A percentile compares a stretch with the other conserved stretches of the same genome.
phyloP scores from a whole-genome alignment of 2,797 vertebrate genomes.

The Kryptopterus vitreolus region DNA sequence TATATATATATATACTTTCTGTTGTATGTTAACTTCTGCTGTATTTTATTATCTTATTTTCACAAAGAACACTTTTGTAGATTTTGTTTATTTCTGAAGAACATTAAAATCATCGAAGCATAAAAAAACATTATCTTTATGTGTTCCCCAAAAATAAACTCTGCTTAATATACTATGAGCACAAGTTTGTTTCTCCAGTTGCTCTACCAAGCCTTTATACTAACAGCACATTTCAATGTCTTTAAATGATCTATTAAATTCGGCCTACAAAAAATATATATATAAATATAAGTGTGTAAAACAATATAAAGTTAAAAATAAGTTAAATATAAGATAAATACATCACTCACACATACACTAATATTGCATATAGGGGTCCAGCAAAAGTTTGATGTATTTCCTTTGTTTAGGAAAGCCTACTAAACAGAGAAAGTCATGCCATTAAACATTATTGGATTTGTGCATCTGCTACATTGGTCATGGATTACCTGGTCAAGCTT shows the following conservation, averaged over 20 bases:
- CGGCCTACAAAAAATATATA: not conserved
- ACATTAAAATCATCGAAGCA: not conserved
- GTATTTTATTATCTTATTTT: too few relatives aligned
- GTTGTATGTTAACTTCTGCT: too few relatives aligned
- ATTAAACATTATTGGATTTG: not conserved
- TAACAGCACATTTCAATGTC: not conserved
- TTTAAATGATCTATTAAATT: not conserved
- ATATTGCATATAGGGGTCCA: not conserved
- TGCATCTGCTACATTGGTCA: not conserved
- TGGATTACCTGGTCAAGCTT: constrained; percentile 85
- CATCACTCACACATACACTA: not conserved
- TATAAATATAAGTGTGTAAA: not conserved
- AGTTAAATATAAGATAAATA: not conserved
- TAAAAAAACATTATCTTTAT: not conserved
- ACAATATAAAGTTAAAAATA: too few relatives aligned
- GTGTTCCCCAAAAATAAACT: not conserved
- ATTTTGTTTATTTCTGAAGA: not conserved
- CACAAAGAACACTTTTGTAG: too few relatives aligned
- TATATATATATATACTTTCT: too few relatives aligned
- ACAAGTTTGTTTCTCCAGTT: too few relatives aligned
- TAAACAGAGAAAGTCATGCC: not conserved
- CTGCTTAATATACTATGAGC: not conserved
- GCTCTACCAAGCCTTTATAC: not conserved
- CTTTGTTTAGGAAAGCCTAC: not conserved
- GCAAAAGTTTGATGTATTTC: not conserved